phyloP scores from a whole-genome alignment of 2,888 invertebrate genomes.

The Acrobasis repandana region DNA sequence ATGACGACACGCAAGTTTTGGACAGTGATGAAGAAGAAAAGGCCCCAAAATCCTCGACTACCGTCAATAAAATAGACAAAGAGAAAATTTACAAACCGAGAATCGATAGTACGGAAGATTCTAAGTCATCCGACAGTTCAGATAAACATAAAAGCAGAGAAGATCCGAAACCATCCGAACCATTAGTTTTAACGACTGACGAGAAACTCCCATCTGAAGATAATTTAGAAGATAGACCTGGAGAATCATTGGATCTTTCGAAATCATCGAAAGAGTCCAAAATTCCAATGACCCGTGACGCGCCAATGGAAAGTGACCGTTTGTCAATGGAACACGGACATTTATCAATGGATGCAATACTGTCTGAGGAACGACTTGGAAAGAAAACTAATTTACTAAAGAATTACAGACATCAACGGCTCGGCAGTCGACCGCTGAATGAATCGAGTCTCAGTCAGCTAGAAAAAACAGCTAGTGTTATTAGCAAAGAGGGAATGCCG shows the following conservation, averaged over 20 bases:
- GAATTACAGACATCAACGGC: constrained; percentile 76
- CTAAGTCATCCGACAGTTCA: constrained; percentile 33
- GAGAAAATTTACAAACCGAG: constrained; percentile 31
- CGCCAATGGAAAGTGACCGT: constrained; percentile 19
- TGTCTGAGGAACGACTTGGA: constrained; percentile 51
- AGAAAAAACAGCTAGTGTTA: constrained; percentile 70
- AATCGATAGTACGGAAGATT: constrained; percentile 31
- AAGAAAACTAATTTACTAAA: constrained; percentile 74
- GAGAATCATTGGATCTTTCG: constrained; percentile 42
- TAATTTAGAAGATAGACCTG: constrained; percentile 57
- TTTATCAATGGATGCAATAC: constrained; percentile 33
- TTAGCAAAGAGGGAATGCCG: constrained; percentile 72
- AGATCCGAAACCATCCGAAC: constrained; percentile 39
- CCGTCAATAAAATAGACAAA: constrained; percentile 17
- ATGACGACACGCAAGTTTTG: constrained; percentile 70
- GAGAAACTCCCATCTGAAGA: constrained; percentile 73
- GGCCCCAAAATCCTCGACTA: constrained; percentile 36
- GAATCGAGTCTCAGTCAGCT: constrained; percentile 74
- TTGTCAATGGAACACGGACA: constrained; percentile 16
- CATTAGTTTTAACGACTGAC: constrained; percentile 69
- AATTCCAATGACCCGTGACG: constrained; percentile 8
- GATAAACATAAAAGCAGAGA: constrained; percentile 36
- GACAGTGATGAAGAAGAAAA: constrained; percentile 71
- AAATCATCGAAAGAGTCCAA: constrained; percentile 22
- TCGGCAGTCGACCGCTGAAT: constrained; percentile 54